phyloP scores from a whole-genome alignment of 2,797 vertebrate genomes.

The Sarcophilus harrisii region DNA sequence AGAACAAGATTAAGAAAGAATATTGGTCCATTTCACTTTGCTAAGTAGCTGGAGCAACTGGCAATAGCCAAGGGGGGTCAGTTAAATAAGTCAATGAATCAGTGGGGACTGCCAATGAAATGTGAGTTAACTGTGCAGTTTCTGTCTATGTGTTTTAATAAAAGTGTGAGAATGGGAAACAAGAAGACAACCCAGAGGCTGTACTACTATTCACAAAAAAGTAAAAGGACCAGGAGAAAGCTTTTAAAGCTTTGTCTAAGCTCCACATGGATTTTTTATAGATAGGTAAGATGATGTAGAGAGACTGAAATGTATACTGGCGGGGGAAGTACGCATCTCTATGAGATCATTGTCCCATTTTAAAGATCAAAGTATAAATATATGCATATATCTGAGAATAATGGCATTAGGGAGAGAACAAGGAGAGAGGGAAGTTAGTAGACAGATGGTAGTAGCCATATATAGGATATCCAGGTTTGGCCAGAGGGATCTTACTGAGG shows the following conservation, averaged over 20 bases:
- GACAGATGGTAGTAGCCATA: not conserved
- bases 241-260: not conserved
- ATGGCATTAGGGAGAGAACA: not conserved
- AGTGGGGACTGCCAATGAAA: not conserved
- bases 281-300: not conserved
- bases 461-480: not conserved
- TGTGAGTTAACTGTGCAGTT: not conserved
- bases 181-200: not conserved
- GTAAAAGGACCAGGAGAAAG: not conserved
- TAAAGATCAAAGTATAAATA: not conserved
- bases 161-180: not conserved
- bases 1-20: slow-evolving; percentile 35
- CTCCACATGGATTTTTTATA: not conserved
- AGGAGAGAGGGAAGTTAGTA: not conserved
- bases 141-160: not conserved
- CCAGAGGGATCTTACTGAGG: not conserved
- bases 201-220: not conserved
- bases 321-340: not conserved
- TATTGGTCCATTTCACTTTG: slow-evolving; percentile 36
- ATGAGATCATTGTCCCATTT: not conserved
- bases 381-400: slow-evolving; percentile 33
- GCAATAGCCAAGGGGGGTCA: not conserved
- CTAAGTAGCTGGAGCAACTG: not conserved
- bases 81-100: not conserved
- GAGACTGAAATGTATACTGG: not conserved